Conservation (phyloP, 2,797 vertebrate species). For the Syndactyla subalaris region DNA sequence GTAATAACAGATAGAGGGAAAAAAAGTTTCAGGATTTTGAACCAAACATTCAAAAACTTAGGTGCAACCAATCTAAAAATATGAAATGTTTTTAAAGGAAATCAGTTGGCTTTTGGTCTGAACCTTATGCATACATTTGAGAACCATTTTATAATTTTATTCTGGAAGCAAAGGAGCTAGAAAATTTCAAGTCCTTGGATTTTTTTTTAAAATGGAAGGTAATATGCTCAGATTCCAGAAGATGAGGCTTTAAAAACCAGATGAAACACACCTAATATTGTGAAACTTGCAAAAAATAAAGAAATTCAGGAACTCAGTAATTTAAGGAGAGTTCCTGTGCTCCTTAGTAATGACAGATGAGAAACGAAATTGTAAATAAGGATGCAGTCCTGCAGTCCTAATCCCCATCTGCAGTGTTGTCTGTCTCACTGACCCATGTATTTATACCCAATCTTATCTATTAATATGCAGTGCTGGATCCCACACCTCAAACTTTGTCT, state of each 20-base stretch:
- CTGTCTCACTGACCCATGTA: fast-evolving
- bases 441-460: not conserved
- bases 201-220: not conserved
- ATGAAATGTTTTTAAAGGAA: not conserved
- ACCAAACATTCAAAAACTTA: not conserved
- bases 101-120: not conserved
- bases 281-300: not conserved
- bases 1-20: not conserved
- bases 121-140: not conserved
- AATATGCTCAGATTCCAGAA: not conserved
- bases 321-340: not conserved
- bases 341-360: not conserved
- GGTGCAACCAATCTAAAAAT: not conserved
- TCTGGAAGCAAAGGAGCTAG: not conserved
- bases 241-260: not conserved
- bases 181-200: not conserved
- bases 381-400: not conserved
- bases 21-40: not conserved
- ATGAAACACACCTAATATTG: not conserved
- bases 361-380: not conserved
- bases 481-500: not conserved
- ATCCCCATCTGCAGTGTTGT: fast-evolving
- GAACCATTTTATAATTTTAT: not conserved
- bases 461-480: not conserved
- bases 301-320: not conserved